A percentile compares a stretch with the other conserved stretches of the same genome.
Evolutionary conservation across 2,888 invertebrate species (phyloP).

Genomic region (Drosophila pegasa): DNA sequence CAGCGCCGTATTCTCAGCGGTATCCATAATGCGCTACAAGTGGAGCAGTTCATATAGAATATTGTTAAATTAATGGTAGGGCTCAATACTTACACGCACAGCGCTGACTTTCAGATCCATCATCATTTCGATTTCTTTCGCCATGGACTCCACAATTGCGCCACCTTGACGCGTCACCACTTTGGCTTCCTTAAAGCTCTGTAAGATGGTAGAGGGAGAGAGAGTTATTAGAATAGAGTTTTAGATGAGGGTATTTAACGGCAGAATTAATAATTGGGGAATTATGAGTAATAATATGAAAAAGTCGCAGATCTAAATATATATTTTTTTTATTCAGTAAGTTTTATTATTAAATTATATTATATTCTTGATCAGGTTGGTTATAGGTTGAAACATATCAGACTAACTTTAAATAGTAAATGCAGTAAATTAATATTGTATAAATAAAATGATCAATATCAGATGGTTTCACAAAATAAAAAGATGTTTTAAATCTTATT

Average conservation of each 20-base stretch:
- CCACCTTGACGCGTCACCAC: constrained; percentile 91
- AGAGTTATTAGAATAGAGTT: too few species aligned
- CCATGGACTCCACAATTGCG: constrained; percentile 92
- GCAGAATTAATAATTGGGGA: too few species aligned
- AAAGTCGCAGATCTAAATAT: background rate
- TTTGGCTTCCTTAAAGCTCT: constrained; percentile 92
- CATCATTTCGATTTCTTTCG: constrained; percentile 93
- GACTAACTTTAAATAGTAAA: too few species aligned
- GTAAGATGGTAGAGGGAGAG: constrained; percentile 55
- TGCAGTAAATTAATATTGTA: too few species aligned
- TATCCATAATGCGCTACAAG: constrained; percentile 92
- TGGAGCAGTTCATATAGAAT: background rate
- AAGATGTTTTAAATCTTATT: too few species aligned
- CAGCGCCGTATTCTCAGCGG: constrained; percentile 93
- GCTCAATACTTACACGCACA: constrained; percentile 87
- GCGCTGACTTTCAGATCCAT: constrained; percentile 95
- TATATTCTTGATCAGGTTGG: too few species aligned
- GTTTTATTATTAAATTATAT: too few species aligned
- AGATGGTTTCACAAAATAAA: too few species aligned
- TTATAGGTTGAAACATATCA: too few species aligned
- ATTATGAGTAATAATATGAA: background rate
- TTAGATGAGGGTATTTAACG: background rate
- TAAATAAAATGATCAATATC: too few species aligned
- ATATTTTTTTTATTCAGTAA: background rate
- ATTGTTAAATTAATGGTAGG: too few species aligned